Evolutionary conservation across 2,113 vertebrate genomes (phyloP).

Genomic region (Sminthopsis crassicaudata): DNA sequence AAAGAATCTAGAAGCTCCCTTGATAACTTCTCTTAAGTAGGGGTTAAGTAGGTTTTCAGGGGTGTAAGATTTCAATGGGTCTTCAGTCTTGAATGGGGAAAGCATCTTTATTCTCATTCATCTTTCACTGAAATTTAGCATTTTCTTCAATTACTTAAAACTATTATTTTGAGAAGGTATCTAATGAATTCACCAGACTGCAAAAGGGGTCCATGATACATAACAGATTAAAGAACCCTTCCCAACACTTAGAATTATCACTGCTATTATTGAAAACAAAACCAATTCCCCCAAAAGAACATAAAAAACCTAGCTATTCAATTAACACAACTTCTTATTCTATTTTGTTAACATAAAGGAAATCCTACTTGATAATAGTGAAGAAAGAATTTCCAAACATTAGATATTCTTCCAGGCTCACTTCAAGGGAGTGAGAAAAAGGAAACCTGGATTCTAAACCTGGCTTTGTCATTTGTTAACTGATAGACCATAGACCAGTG

Average conservation of each 20-base stretch:
- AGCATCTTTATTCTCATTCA: background rate
- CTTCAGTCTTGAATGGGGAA: background rate
- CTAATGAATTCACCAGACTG: background rate
- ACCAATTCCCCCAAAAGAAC: too few species aligned
- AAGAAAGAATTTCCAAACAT: background rate
- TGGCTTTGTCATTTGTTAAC: background rate
- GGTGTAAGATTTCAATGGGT: background rate
- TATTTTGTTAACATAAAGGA: constrained; percentile 11
- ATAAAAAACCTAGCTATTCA: background rate
- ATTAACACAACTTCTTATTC: background rate
- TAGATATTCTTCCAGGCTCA: background rate
- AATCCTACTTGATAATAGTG: background rate
- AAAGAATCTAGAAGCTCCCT: background rate
- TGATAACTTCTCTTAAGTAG: background rate
- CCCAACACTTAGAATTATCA: background rate
- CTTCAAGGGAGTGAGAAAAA: background rate
- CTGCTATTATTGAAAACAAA: background rate
- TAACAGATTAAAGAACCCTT: background rate
- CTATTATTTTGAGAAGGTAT: background rate
- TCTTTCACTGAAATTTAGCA: background rate
- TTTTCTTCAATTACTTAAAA: background rate
- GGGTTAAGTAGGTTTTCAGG: background rate
- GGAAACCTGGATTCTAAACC: background rate
- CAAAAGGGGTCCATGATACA: background rate
- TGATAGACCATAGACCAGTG: background rate